Conservation (phyloP, 2,797 vertebrate genomes). For the Coendou prehensilis region DNA sequence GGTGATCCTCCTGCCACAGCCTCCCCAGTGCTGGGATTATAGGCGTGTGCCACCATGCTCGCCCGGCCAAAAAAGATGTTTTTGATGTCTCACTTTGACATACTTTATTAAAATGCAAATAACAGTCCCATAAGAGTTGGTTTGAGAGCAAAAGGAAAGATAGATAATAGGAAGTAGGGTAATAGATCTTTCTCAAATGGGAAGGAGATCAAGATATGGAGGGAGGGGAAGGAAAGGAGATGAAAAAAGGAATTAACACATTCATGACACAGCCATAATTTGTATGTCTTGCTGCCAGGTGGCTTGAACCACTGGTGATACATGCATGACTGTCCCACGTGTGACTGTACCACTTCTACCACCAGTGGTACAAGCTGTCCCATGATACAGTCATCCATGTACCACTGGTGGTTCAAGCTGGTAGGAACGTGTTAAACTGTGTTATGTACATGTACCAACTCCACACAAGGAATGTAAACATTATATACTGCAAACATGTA, state of each 20-base stretch:
- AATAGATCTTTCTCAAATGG: neutral
- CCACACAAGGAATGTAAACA: neutral
- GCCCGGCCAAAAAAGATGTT: neutral
- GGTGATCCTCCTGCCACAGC: too few relatives aligned
- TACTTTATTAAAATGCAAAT: conserved; percentile 43
- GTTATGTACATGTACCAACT: neutral
- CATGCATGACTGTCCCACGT: neutral
- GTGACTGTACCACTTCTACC: neutral
- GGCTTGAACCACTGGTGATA: neutral
- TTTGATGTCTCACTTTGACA: neutral
- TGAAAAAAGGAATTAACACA: neutral
- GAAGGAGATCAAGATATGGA: neutral
- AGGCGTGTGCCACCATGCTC: too few relatives aligned
- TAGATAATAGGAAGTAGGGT: neutral
- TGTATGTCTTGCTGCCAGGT: neutral
- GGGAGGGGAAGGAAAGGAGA: neutral
- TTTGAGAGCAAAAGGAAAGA: neutral
- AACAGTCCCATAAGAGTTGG: neutral
- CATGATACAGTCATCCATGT: neutral
- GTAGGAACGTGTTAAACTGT: neutral
- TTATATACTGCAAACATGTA: neutral
- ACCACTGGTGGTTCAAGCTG: neutral
- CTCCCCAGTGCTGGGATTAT: neutral
- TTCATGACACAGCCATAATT: neutral
- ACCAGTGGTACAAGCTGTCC: neutral